Percentiles rank a stretch among this genome's conserved stretches.
phyloP scores from a whole-genome alignment of 2,888 invertebrate genomes.

The Galeopsomyia nigrocyanea region DNA sequence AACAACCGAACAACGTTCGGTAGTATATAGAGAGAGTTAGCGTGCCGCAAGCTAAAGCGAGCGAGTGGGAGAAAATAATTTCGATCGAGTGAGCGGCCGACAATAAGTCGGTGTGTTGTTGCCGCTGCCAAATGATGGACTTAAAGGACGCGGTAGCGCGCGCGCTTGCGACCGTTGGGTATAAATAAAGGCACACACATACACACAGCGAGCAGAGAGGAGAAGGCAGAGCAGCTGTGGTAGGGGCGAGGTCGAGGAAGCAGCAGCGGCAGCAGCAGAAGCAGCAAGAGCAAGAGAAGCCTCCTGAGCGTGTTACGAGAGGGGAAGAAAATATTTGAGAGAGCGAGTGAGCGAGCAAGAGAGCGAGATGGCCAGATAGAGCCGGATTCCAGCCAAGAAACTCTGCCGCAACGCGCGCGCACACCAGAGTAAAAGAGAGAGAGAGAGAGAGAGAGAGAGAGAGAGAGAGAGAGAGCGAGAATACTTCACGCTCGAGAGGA shows the following conservation, averaged over 20 bases:
- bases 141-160: slow-evolving; percentile 44
- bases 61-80: slow-evolving; percentile 37
- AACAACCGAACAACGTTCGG: not conserved
- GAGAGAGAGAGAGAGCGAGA: slow-evolving; percentile 42
- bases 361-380: slow-evolving; percentile 18
- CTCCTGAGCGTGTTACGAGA: slow-evolving; percentile 33
- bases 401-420: slow-evolving; percentile 25
- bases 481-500: slow-evolving; percentile 23
- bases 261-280: slow-evolving; percentile 3
- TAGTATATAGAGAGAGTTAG: not conserved
- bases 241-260: slow-evolving; percentile 40
- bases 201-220: slow-evolving; percentile 19
- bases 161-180: slow-evolving; percentile 44
- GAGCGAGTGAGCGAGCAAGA: not conserved
- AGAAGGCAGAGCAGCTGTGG: not conserved
- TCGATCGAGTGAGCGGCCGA: slow-evolving; percentile 38
- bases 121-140: slow-evolving; percentile 50
- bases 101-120: slow-evolving; percentile 49
- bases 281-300: slow-evolving; percentile 25
- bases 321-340: slow-evolving; percentile 46
- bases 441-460: slow-evolving; percentile 36
- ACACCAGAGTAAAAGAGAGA: slow-evolving; percentile 35
- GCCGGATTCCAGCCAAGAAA: slow-evolving; percentile 47
- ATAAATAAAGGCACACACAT: slow-evolving; percentile 46
- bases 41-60: not conserved